Evolutionary conservation across 2,888 invertebrate species (phyloP), one percentile per base, ranked within the genome.

Genomic region (Chaetogeoica ovagalla): DNA sequence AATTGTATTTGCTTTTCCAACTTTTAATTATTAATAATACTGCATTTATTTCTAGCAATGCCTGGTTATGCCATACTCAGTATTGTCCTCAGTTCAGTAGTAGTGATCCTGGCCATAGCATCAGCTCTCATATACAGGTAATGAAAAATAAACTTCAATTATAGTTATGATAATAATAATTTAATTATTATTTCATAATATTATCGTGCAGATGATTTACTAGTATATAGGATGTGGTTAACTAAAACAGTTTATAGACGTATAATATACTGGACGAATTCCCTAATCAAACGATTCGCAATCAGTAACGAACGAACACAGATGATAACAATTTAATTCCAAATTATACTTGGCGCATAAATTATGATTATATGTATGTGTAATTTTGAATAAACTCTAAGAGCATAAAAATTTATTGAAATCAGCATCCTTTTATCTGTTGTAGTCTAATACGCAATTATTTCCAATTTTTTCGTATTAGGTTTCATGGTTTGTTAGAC

Each of bases 41-140:
- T 82, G 85, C 87, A 87, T 85, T 88, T 88, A 87, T 85, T 88
- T 88, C 43, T 88, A 93, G 93, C 93, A 43, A 88, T 94, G 72
- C 94, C 95, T 0, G 93, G 93, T 60, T 95, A 95, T 87, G 94
- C 93, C 11, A 94, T 95, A 83, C 89, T 95, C 62, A 94, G 94
- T 83, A 92, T 95, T 76, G 91, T 95, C 0, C 89, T 96, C 39
- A 93, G 93, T 82, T 91, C 92, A 0, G 90, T 94, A 60, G 92
- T 96, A 1, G 86, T 91, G n/a, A 86, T 90, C 37, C 88, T 91
- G 59, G 90, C 91, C 66, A 88, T 92, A 6, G 89, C 91, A 48
- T 92, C 93, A 60, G 90, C 92, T 83, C 91, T 94, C 85, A 91
- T 94, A 84, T 94, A 93, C 88, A 90, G 94, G 94, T 94, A 87